phyloP scores from a whole-genome alignment of 2,888 invertebrate genomes.

The Spodoptera littoralis region DNA sequence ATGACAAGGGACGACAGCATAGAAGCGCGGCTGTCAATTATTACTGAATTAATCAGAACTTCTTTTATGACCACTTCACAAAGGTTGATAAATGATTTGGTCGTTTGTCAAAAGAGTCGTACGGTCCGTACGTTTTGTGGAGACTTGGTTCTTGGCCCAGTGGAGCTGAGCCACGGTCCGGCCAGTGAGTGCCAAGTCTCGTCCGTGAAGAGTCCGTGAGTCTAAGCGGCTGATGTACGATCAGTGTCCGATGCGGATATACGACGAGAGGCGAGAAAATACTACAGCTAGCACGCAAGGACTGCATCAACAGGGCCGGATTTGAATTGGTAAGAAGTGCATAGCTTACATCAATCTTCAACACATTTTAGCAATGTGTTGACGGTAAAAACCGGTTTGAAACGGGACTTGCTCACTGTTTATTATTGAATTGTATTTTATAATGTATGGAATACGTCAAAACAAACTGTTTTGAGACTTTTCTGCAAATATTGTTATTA shows the following conservation, averaged over 20 bases:
- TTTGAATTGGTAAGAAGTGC: conserved; percentile 53
- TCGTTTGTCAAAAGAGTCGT: conserved; percentile 50
- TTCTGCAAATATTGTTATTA: no score
- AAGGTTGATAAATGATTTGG: conserved; percentile 53
- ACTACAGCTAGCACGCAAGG: conserved; percentile 60
- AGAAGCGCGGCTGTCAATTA: conserved; percentile 40
- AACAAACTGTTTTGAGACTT: no score
- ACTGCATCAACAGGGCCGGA: conserved; percentile 54
- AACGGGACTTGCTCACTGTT: conserved; percentile 18
- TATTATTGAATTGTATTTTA: conserved; percentile 2
- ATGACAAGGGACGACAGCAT: conserved; percentile 41
- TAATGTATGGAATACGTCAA: neutral
- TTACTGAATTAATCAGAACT: conserved; percentile 46
- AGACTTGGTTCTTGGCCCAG: conserved; percentile 50
- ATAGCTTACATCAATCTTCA: conserved; percentile 44
- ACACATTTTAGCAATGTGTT: conserved; percentile 34
- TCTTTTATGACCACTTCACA: conserved; percentile 40
- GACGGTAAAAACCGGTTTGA: conserved; percentile 18
- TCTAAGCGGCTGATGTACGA: conserved; percentile 67
- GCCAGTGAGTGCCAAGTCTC: conserved; percentile 62
- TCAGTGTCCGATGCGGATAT: conserved; percentile 66
- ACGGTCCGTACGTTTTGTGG: conserved; percentile 31
- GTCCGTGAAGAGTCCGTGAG: conserved; percentile 29
- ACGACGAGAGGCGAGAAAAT: conserved; percentile 71
- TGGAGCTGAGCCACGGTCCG: conserved; percentile 38